These are phyloP conservation scores for Psilanteris sp. DNA, from an alignment of 1,140 invertebrate species.

Conservation along the genomic window DNA sequence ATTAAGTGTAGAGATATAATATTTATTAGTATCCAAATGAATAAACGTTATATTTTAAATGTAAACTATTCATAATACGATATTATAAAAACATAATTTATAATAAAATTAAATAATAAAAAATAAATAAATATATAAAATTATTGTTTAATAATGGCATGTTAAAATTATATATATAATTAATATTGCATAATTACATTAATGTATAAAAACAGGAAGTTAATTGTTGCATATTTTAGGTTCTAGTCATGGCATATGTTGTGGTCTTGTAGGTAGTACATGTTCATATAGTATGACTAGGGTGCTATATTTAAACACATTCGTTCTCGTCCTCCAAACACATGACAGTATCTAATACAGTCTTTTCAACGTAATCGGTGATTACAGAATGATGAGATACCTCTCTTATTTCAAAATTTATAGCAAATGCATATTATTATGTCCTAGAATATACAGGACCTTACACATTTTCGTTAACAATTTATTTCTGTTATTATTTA, in stretches of 20 bases:
- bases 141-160: too few relatives aligned
- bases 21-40: too few relatives aligned
- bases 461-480: constrained; percentile 15
- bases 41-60: too few relatives aligned
- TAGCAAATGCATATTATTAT: constrained; percentile 18
- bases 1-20: too few relatives aligned
- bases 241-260: constrained; percentile 63
- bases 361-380: constrained; percentile 42
- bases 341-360: constrained; percentile 58
- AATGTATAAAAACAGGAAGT: constrained; percentile 37
- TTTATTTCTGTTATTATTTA: too few relatives aligned
- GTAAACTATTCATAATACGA: too few relatives aligned
- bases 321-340: constrained; percentile 64
- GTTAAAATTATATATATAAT: too few relatives aligned
- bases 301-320: constrained; percentile 71
- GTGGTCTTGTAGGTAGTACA: constrained; percentile 67
- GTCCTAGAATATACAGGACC: not conserved
- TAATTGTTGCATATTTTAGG: constrained; percentile 54
- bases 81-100: too few relatives aligned
- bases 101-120: too few relatives aligned
- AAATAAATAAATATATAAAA: too few relatives aligned
- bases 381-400: constrained; percentile 36
- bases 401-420: constrained; percentile 18
- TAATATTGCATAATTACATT: too few relatives aligned
- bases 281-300: constrained; percentile 66